Evolutionary conservation across 2,113 vertebrate genomes (phyloP).

Genomic region (Colinus virginianus): DNA sequence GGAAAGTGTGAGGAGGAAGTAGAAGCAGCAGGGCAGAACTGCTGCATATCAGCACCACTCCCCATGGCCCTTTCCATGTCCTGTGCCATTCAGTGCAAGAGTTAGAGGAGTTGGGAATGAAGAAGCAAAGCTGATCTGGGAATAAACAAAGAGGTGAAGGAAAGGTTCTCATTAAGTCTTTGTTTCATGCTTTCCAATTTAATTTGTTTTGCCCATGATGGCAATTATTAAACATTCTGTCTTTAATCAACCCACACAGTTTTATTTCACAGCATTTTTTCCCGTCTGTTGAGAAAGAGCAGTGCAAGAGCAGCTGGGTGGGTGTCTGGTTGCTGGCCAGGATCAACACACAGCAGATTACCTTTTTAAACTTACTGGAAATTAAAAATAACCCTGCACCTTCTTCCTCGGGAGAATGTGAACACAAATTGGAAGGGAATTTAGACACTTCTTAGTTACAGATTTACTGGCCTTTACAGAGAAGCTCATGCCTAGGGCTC

Average conservation of each 20-base stretch:
- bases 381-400: too few species aligned
- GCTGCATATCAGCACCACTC: not conserved
- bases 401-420: too few species aligned
- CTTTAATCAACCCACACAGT: not conserved
- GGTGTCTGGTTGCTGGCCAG: not conserved
- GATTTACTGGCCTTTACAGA: too few species aligned
- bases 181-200: not conserved
- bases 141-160: not conserved
- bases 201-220: not conserved
- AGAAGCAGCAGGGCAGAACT: not conserved
- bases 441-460: too few species aligned
- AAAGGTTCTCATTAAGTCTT: not conserved
- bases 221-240: not conserved
- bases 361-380: too few species aligned
- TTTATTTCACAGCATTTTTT: not conserved
- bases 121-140: not conserved
- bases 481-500: too few species aligned
- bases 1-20: not conserved
- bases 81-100: not conserved
- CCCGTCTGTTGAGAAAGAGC: not conserved
- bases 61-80: fast-evolving
- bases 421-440: too few species aligned
- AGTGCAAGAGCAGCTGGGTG: not conserved
- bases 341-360: not conserved
- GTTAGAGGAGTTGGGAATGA: not conserved